These are phyloP conservation scores for Sebastes taczanowskii DNA, from an alignment of 2,797 vertebrate species.

Conservation along the genomic window DNA sequence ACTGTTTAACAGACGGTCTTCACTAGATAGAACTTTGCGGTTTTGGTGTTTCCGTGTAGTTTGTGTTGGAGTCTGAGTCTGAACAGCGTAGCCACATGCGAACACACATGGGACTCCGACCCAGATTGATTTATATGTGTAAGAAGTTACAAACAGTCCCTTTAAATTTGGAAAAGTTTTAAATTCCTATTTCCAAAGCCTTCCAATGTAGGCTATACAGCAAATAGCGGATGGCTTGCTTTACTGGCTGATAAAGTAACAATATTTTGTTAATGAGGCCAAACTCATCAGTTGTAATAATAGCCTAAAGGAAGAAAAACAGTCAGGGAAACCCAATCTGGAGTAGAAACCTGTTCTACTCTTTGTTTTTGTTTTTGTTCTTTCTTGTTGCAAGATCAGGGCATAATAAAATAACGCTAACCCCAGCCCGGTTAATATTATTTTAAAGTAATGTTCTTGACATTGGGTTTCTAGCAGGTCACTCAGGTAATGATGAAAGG, in stretches of 20 bases:
- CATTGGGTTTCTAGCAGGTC: not conserved
- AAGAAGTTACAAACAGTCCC: too few relatives aligned
- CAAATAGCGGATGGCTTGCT: not conserved
- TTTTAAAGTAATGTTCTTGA: not conserved
- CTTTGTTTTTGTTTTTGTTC: not conserved
- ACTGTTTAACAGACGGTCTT: too few relatives aligned
- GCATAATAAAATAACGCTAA: not conserved
- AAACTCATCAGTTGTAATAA: not conserved
- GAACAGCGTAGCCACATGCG: too few relatives aligned
- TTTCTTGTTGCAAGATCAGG: not conserved
- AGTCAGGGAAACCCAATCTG: not conserved
- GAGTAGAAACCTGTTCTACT: not conserved
- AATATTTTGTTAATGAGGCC: not conserved
- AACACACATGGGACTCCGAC: too few relatives aligned
- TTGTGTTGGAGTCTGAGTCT: too few relatives aligned
- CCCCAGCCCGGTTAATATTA: not conserved
- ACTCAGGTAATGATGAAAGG: not conserved
- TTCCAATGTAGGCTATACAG: not conserved
- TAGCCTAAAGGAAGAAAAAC: not conserved
- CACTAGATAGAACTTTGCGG: too few relatives aligned
- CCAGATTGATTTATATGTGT: too few relatives aligned
- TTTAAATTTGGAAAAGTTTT: too few relatives aligned
- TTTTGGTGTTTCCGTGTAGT: too few relatives aligned
- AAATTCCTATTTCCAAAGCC: too few relatives aligned
- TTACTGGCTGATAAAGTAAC: not conserved